Evolutionary conservation across 2,888 invertebrate species (phyloP).

Genomic region (Leptinotarsa haldemani): DNA sequence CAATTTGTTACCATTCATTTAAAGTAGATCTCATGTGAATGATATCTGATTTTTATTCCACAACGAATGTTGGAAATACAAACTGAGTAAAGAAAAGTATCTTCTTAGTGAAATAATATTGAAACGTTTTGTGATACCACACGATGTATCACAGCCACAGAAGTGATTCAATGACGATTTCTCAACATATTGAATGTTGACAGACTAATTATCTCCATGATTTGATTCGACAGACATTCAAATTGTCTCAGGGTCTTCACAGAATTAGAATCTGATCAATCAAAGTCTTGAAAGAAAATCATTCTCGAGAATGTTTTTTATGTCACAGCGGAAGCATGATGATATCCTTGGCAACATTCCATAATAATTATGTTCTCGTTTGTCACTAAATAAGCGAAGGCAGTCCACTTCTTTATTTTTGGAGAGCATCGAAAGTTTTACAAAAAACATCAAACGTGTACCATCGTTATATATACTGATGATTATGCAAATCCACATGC

Average conservation of each 20-base stretch:
- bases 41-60: too few species aligned
- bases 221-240: neutral
- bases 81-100: too few species aligned
- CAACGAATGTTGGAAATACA: too few species aligned
- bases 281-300: neutral
- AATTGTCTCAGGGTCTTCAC: neutral
- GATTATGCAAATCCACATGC: too few species aligned
- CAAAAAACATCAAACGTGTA: neutral
- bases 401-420: neutral
- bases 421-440: neutral
- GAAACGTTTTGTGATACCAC: too few species aligned
- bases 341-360: conserved; percentile 5
- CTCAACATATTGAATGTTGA: too few species aligned
- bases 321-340: neutral
- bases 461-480: too few species aligned
- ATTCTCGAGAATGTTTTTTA: neutral
- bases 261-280: neutral
- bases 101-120: too few species aligned
- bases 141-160: too few species aligned
- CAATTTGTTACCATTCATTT: too few species aligned
- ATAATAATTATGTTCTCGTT: neutral
- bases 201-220: neutral
- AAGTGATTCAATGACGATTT: too few species aligned
- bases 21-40: too few species aligned
- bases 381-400: neutral